Conservation (phyloP, 2,797 vertebrate genomes). For the Clamator glandarius region DNA sequence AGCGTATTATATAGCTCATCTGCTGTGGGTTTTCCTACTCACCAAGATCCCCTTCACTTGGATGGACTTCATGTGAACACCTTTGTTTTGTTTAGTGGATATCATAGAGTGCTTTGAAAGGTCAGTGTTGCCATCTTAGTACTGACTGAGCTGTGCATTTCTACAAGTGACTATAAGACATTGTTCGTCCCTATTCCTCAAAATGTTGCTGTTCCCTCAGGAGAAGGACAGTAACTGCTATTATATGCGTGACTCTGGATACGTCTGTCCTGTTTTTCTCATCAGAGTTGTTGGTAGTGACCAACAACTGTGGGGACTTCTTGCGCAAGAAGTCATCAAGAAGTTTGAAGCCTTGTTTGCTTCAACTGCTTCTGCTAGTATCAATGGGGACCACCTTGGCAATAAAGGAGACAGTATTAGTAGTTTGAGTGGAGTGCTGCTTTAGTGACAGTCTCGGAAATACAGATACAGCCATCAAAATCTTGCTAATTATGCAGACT, state of each 20-base stretch:
- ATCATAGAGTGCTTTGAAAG: neutral
- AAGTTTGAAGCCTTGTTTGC: neutral
- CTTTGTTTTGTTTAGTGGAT: neutral
- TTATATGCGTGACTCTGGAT: neutral
- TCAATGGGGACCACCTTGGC: neutral
- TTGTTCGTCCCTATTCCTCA: neutral
- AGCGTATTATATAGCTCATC: neutral
- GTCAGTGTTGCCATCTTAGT: accelerated
- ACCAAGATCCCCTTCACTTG: neutral
- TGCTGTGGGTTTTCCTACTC: neutral
- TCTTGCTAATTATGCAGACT: too few species aligned
- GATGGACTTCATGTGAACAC: neutral
- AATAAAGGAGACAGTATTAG: neutral
- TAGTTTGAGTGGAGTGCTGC: neutral
- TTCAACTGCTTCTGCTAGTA: neutral
- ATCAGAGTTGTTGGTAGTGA: neutral
- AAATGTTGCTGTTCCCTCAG: neutral
- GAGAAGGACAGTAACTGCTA: neutral
- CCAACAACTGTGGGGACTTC: too few species aligned
- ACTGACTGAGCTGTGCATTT: neutral
- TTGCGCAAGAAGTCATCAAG: neutral
- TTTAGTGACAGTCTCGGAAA: neutral
- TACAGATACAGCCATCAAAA: too few species aligned
- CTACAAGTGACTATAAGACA: neutral
- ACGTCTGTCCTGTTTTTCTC: neutral